Evolutionary conservation across 2,797 vertebrate species (phyloP).

Genomic region (Carapus acus): DNA sequence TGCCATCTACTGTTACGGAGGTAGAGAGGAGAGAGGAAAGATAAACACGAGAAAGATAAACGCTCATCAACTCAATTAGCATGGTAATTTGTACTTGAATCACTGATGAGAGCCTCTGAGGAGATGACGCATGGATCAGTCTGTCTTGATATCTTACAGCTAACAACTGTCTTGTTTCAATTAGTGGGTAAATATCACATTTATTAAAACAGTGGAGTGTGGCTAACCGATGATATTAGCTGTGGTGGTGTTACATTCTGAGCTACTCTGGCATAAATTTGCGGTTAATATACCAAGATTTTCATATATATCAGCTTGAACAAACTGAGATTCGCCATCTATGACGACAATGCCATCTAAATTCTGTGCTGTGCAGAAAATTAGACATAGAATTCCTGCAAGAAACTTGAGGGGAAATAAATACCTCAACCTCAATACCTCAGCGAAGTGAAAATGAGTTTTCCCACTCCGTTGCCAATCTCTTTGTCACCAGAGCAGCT

Average conservation of each 20-base stretch:
- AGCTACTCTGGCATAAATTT: not conserved
- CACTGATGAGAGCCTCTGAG: too few species aligned
- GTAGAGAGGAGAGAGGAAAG: conserved; percentile 14
- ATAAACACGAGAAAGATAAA: not conserved
- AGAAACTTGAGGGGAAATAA: conserved; percentile 10
- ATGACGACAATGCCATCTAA: too few species aligned
- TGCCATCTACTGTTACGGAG: conserved; percentile 62
- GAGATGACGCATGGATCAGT: too few species aligned
- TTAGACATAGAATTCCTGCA: conserved; percentile 16
- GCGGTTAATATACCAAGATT: not conserved
- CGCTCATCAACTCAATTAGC: conserved; percentile 29
- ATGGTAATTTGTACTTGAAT: too few species aligned
- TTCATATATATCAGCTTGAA: conserved; percentile 1
- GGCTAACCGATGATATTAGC: not conserved
- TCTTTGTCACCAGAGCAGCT: conserved; percentile 34
- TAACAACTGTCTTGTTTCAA: too few species aligned
- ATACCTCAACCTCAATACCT: conserved; percentile 9
- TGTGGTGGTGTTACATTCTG: not conserved
- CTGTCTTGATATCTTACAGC: too few species aligned
- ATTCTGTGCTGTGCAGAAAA: not conserved
- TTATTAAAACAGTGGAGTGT: not conserved
- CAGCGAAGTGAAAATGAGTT: conserved; percentile 6
- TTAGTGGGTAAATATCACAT: conserved; percentile 35
- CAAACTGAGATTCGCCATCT: too few species aligned
- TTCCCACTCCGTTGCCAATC: conserved; percentile 32